A percentile compares a stretch with the other conserved stretches of the same genome.
These are phyloP conservation scores for Thalassophryne amazonica DNA, from an alignment of 2,797 vertebrate species.

Conservation along the genomic window DNA sequence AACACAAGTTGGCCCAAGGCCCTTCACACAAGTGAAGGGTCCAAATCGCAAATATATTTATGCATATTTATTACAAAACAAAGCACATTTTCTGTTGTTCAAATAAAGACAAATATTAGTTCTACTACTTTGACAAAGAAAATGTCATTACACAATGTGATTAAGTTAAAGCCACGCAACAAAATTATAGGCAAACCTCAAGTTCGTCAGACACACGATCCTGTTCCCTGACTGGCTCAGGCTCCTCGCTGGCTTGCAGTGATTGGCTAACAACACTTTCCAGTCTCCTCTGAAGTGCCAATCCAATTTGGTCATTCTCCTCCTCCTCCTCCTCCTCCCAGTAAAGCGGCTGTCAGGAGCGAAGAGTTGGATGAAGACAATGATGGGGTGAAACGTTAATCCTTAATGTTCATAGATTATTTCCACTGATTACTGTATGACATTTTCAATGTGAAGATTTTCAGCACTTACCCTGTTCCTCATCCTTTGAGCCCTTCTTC, in stretches of 20 bases:
- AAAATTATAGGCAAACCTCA: slow-evolving; percentile 68
- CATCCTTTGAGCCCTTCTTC: slow-evolving; percentile 53
- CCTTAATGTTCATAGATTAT: background rate
- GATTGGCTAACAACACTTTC: slow-evolving; percentile 41
- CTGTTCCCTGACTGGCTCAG: slow-evolving; percentile 63
- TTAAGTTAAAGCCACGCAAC: background rate
- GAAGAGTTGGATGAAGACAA: background rate
- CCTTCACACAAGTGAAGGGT: too few relatives aligned
- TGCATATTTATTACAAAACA: too few relatives aligned
- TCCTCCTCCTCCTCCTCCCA: slow-evolving; percentile 64
- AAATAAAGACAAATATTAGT: too few relatives aligned
- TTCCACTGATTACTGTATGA: background rate
- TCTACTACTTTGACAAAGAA: too few relatives aligned
- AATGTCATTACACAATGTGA: too few relatives aligned
- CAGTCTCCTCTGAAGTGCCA: slow-evolving; percentile 51
- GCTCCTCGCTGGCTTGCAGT: slow-evolving; percentile 30
- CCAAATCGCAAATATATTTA: too few relatives aligned
- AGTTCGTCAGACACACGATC: slow-evolving; percentile 64
- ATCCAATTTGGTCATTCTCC: slow-evolving; percentile 17
- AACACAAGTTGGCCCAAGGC: too few relatives aligned
- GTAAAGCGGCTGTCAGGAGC: background rate
- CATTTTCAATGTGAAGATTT: background rate
- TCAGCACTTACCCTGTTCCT: slow-evolving; percentile 62
- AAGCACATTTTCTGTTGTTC: too few relatives aligned
- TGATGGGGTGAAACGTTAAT: background rate